Base-by-base conservation (phyloP, 2,888 invertebrate genomes). In the Oscheius sp. region DNA sequence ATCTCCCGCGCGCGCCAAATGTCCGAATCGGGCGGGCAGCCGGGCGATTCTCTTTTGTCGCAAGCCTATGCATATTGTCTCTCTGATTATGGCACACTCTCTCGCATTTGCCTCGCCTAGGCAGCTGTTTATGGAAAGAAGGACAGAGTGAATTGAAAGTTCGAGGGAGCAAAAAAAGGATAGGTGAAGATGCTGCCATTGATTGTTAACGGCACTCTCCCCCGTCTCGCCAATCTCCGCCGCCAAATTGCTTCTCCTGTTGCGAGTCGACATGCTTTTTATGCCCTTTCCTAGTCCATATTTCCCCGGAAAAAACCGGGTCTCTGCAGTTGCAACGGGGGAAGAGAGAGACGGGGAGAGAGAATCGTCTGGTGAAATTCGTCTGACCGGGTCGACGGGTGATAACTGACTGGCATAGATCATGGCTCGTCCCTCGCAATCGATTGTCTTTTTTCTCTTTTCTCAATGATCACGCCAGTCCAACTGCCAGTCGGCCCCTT, bases 241-340 rank as follows among this genome's bases (percentile, higher is more conserved):
- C 61, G 61, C 61, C 61, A 61, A 61, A 61, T 61, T 61, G 61
- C 61, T 61, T 61, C 61, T 61, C 61, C 61, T 61, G 61, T 61
- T 61, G 61, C 61, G 43, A 43, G 58, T 58, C 58, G 58, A 23
- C 61, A 21, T 41, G n/a, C 45, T 61, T 61, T 61, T 61, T 61
- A 61, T 61, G 41, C 23, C 61, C 45, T 41, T 43, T 61, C 35
- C 35, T 35, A 35, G 35, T 35, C 58, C 25, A 58, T 27, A 25
- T 27, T 58, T 61, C 21, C 43, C 45, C 43, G 49, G 49, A 16
- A 49, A 49, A 49, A 49, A 49, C 3, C 49, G 6, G 21, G 49
- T n/a, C 3, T 49, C 49, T 49, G 35, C 35, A 35, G 9, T 9
- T 35, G 35, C 35, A 35, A 35, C 35, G 35, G 9, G 9, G 35